These are phyloP conservation scores for Alexandromys oeconomus DNA, from an alignment of 2,797 vertebrate genomes.

Conservation along the genomic window DNA sequence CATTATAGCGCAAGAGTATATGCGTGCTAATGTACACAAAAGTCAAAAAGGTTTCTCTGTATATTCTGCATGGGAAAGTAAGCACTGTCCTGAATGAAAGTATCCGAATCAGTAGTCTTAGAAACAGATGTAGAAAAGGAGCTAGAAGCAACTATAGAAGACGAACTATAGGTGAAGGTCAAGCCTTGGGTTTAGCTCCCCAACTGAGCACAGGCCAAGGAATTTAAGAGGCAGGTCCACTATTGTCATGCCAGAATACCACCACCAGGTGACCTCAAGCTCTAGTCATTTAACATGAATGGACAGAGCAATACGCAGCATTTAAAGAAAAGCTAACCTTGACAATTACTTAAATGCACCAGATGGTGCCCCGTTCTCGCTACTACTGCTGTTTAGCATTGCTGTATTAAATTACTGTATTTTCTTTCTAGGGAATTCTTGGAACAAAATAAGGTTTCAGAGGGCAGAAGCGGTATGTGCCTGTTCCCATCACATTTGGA, in stretches of 20 bases:
- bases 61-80: background rate
- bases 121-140: conserved; percentile 58
- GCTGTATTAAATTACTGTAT: conserved; percentile 69
- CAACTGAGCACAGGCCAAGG: conserved; percentile 3
- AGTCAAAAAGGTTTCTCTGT: background rate
- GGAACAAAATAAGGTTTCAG: conserved; percentile 70
- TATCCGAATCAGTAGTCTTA: conserved; percentile 54
- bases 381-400: conserved; percentile 72
- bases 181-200: conserved; percentile 37
- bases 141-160: background rate
- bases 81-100: background rate
- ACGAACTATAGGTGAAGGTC: conserved; percentile 43
- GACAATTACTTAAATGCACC: conserved; percentile 76
- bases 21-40: background rate
- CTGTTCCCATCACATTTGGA: conserved; percentile 59
- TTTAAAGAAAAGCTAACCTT: conserved; percentile 75
- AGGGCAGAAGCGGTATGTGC: conserved; percentile 59
- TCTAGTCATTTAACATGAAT: conserved; percentile 60
- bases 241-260: conserved; percentile 40
- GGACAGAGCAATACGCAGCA: conserved; percentile 57
- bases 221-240: conserved; percentile 33
- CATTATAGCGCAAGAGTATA: background rate
- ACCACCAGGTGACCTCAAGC: conserved; percentile 68
- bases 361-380: conserved; percentile 73
- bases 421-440: conserved; percentile 79